Base-by-base conservation (phyloP, 1,140 invertebrate genomes). In the Aphelinus certus region DNA sequence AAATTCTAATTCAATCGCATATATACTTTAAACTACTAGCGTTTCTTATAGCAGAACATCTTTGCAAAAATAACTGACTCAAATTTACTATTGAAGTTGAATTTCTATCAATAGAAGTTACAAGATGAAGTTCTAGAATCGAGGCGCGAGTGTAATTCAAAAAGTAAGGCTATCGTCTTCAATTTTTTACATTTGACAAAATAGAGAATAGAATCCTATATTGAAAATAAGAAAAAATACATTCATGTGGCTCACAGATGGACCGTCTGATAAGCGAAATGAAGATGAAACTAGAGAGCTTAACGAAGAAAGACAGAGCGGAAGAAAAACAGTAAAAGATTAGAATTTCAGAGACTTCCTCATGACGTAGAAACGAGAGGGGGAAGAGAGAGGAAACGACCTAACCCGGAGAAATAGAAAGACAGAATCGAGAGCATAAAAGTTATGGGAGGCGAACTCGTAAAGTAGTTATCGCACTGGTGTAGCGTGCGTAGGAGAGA, bases 381-480 rank as follows among this genome's bases (percentile, higher is more conserved):
- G n/a, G 48, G 57, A 42, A n/a, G 43, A 66, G 71, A 66, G 46
- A 65, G 55, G 57, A 61, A 69, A 67, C 46, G 65, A 75, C 6
- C 66, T 69, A 69, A 63, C 60, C 51, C 48, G 69, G 62, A 61
- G 69, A 57, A 70, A 75, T 75, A 70, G 73, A 75, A 75, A 75
- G 73, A 58, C 67, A 64, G 73, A 42, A 75, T 75, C 73, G 73
- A 71, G 69, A 75, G 67, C 71, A 75, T 75, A 75, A 75, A 75
- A 75, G 73, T 75, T 75, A 75, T 75, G 67, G 73, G 62, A 46
- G 73, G 67, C 49, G 73, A 75, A 75, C 73, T 75, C 73, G 73
- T 75, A 75, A 75, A 75, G 73, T 66, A 75, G 73, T 75, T 75
- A 75, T 75, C 73, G 73, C 68, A 57, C 67, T 58, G 53, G 53